Conservation (phyloP, 2,113 vertebrate species). For the Lanius ludovicianus region DNA sequence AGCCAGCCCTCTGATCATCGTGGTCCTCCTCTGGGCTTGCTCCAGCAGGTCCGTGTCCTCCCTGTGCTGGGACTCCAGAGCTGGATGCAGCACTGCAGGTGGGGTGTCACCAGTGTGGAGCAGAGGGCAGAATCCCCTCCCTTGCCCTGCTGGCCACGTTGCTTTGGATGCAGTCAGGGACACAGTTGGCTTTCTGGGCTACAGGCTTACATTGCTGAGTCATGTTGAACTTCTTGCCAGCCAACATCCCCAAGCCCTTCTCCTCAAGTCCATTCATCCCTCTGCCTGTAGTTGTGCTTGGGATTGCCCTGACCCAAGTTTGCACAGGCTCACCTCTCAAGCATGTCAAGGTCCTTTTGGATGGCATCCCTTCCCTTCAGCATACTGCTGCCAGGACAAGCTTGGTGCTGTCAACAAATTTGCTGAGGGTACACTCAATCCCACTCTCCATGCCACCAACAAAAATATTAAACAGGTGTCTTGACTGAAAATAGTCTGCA, state of each 20-base stretch:
- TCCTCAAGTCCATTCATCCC: background rate
- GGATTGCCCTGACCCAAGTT: background rate
- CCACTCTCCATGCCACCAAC: background rate
- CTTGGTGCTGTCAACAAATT: background rate
- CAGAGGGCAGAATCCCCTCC: background rate
- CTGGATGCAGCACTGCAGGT: background rate
- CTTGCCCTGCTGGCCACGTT: accelerated
- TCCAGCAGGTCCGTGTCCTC: background rate
- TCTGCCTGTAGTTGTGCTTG: background rate
- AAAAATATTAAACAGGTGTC: background rate
- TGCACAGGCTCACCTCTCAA: background rate
- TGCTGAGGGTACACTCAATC: background rate
- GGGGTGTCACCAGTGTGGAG: background rate
- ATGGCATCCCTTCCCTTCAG: background rate
- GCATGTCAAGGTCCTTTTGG: background rate
- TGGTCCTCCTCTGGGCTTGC: background rate
- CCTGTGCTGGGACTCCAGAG: background rate
- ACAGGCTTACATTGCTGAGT: accelerated
- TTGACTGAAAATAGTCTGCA: background rate
- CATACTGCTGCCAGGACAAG: background rate
- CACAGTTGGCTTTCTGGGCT: background rate
- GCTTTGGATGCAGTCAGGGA: background rate
- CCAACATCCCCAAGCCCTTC: background rate
- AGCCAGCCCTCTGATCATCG: background rate
- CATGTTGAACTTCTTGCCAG: background rate